Percentiles rank a stretch among this genome's conserved stretches.
Evolutionary conservation across 2,888 invertebrate species (phyloP).

Genomic region (Agrotis segetum): DNA sequence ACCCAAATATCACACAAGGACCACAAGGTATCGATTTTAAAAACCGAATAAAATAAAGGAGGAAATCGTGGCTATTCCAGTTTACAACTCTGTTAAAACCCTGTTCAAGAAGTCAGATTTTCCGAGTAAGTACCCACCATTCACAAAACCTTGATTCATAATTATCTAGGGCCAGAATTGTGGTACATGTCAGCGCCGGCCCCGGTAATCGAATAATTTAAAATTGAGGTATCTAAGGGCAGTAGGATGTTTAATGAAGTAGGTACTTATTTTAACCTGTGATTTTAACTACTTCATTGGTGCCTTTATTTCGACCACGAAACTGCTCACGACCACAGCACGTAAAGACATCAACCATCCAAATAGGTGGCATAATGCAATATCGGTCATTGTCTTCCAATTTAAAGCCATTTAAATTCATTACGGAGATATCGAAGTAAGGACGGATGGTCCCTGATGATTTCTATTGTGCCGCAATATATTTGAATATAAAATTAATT

Average conservation of each 20-base stretch:
- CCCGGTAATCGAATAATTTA: background rate
- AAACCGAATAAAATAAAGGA: no score
- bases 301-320: background rate
- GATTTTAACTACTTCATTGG: background rate
- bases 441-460: slow-evolving; percentile 28
- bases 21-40: no score
- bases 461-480: slow-evolving; percentile 47
- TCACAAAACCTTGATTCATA: slow-evolving; percentile 15
- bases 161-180: background rate
- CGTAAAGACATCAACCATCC: background rate
- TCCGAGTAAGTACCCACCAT: background rate
- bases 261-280: no score
- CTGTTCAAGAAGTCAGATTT: background rate
- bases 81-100: background rate
- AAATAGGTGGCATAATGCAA: slow-evolving; percentile 23
- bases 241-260: no score
- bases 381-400: slow-evolving; percentile 37
- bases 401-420: slow-evolving; percentile 56
- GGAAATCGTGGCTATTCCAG: no score
- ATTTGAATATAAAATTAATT: slow-evolving; percentile 38
- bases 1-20: no score
- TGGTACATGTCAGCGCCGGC: no score
- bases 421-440: slow-evolving; percentile 23
- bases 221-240: no score
- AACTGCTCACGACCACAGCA: background rate